A percentile compares a stretch with the other conserved stretches of the same genome.
phyloP scores from a whole-genome alignment of 2,113 vertebrate genomes.

The Equus quagga region DNA sequence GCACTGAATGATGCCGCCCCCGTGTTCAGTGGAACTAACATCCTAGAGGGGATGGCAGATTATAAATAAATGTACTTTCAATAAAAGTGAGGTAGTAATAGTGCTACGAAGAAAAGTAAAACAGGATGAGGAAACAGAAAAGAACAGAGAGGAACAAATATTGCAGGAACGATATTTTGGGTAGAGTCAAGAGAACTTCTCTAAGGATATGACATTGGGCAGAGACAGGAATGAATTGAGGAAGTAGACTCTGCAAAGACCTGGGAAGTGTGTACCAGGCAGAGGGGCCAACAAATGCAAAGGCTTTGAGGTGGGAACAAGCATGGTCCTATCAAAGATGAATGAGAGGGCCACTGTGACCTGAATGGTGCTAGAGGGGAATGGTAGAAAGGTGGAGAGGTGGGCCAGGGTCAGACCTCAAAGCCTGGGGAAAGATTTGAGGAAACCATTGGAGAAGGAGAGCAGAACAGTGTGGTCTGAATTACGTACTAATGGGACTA shows the following conservation, averaged over 20 bases:
- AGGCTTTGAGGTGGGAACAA: not conserved
- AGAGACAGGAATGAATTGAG: not conserved
- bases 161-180: not conserved
- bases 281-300: not conserved
- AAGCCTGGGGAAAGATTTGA: not conserved
- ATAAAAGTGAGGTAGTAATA: not conserved
- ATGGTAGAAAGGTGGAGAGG: not conserved
- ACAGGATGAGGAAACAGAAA: not conserved
- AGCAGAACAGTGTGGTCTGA: not conserved
- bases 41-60: not conserved
- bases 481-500: not conserved
- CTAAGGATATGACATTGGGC: not conserved
- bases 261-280: not conserved
- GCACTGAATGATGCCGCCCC: not conserved
- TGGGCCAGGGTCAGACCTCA: not conserved
- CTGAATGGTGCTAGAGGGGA: not conserved
- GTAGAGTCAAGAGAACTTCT: not conserved
- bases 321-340: not conserved
- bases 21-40: not conserved
- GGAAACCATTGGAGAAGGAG: not conserved
- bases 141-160: not conserved
- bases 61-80: not conserved
- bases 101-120: not conserved
- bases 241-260: not conserved
- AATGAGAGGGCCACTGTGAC: not conserved